These are phyloP conservation scores for Phlogophora meticulosa DNA, from an alignment of 2,888 invertebrate genomes.

Conservation along the genomic window DNA sequence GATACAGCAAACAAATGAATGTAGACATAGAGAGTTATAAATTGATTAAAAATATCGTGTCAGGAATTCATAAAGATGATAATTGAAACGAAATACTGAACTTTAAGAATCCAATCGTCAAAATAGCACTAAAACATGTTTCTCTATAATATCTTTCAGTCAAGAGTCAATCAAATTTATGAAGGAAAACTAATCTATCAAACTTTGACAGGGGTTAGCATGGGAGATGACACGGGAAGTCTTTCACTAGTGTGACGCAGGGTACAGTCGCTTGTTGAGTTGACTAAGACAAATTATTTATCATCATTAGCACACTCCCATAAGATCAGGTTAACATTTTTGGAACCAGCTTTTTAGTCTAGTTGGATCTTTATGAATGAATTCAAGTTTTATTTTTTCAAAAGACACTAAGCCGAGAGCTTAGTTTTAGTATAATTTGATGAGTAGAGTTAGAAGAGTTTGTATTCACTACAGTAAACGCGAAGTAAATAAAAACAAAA, in stretches of 20 bases:
- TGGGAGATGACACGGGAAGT: conserved; percentile 84
- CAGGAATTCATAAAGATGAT: too few relatives aligned
- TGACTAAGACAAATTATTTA: conserved; percentile 32
- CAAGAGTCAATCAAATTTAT: conserved; percentile 78
- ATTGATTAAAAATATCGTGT: too few relatives aligned
- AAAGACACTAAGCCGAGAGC: too few relatives aligned
- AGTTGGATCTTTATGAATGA: too few relatives aligned
- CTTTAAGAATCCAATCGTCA: not conserved
- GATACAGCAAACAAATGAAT: not conserved
- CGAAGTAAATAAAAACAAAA: too few relatives aligned
- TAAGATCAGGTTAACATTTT: conserved; percentile 2
- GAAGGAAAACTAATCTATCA: conserved; percentile 85
- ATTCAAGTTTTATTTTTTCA: too few relatives aligned
- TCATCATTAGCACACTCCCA: conserved; percentile 4
- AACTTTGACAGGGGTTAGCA: conserved; percentile 85
- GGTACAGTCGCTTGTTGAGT: conserved; percentile 44
- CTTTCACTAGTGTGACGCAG: conserved; percentile 75
- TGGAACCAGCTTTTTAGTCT: not conserved
- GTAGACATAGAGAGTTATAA: not conserved
- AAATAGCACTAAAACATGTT: conserved; percentile 11
- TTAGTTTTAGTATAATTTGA: too few relatives aligned
- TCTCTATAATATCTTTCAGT: conserved; percentile 67
- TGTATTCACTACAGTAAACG: too few relatives aligned
- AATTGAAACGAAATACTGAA: not conserved
- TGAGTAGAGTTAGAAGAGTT: too few relatives aligned